Percentiles rank a stretch among this genome's conserved stretches.
These are phyloP conservation scores for Didymodactylos carnosus DNA, from an alignment of 2,888 invertebrate species.

Conservation along the genomic window DNA sequence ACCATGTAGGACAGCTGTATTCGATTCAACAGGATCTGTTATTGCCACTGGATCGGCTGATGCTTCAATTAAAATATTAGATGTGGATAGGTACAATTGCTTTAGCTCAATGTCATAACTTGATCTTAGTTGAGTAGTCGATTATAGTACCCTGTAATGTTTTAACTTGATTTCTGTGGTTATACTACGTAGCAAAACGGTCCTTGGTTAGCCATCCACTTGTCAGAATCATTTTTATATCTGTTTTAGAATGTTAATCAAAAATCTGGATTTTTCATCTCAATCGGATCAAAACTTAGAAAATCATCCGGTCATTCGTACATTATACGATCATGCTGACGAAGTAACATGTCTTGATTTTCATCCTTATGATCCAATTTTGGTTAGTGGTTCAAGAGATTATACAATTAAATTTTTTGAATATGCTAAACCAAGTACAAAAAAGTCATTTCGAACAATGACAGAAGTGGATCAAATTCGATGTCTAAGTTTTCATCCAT, in stretches of 20 bases:
- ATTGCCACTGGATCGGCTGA: constrained; percentile 95
- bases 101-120: too few species aligned
- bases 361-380: constrained; percentile 62
- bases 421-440: constrained; percentile 90
- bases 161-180: too few species aligned
- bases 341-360: constrained; percentile 91
- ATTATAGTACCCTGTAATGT: too few species aligned
- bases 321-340: constrained; percentile 40
- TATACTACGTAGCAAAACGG: too few species aligned
- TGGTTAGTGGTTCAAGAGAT: constrained; percentile 82
- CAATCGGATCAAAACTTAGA: background rate
- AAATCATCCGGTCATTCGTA: constrained; percentile 72
- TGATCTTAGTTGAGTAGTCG: too few species aligned
- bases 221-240: background rate
- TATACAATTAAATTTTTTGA: constrained; percentile 87
- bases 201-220: too few species aligned
- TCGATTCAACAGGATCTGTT: constrained; percentile 65
- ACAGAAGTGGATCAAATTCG: constrained; percentile 75
- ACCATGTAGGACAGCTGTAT: constrained; percentile 73
- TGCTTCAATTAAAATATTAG: constrained; percentile 92
- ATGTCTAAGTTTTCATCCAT: constrained; percentile 77
- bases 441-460: constrained; percentile 48
- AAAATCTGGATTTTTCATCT: background rate
- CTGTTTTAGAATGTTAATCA: background rate
- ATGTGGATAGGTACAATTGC: constrained; percentile 79